Evolutionary conservation across 2,888 invertebrate genomes (phyloP), one percentile per base, ranked within the genome.

Genomic region (Tryphoninae sp.): DNA sequence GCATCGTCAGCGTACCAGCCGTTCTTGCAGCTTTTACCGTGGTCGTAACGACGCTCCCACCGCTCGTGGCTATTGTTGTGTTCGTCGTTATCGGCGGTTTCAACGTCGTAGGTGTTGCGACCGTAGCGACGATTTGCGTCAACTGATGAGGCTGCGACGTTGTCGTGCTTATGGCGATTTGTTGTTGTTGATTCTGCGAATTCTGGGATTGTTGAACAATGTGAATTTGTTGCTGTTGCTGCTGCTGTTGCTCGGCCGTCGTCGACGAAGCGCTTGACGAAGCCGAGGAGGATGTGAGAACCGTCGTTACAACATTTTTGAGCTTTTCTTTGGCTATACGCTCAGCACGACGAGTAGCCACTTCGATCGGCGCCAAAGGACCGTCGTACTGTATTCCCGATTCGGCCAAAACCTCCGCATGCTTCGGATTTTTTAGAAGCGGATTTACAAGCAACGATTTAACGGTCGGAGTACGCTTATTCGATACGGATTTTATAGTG

Each of bases 261-360:
- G 92, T 85, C 85, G 86, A 88, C 92, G 77, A 53, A 87, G 73
- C 9, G 85, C 80, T 53, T 23, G 62, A 45, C 11, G 51, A 53
- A 13, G 62, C 16, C n/a, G 69, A 64, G 13, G 42, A 69, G 13
- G 71, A 65, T 33, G 76, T 49, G 8, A 79, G 74, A 69, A 81
- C 80, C 49, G 87, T 83, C 83, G 87, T 88, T n/a, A 89, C 90
- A 26, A 89, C 89, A 77, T 90, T 91, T 87, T 95, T 95, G 83
- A 95, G 94, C 91, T 97, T 97, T 89, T 97, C 98, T 89, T 96
- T 95, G 11, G 96, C 95, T 84, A 98, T 95, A 87, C 98, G 94
- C 89, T 98, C 98, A 16, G 97, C 97, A 88, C 97, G 94, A 80
- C 95, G 94, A 33, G 94, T 93, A 16, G 97, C 97, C 71, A 97